Evolutionary conservation across 2,888 invertebrate species (phyloP).

Genomic region (Cerastis rubricosa): DNA sequence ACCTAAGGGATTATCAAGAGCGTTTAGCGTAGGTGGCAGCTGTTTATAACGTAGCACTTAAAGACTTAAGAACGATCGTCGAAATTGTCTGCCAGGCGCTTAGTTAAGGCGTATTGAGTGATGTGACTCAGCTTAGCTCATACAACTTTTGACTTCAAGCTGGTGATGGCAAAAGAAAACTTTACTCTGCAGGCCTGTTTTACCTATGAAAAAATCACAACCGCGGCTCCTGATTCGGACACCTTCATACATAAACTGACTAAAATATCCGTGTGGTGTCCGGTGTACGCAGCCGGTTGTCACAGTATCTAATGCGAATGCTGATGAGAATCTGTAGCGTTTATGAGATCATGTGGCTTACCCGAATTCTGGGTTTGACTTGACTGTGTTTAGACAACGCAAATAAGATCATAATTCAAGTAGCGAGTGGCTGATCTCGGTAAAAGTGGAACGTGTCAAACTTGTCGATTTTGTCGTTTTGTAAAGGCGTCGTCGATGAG

Average conservation of each 20-base stretch:
- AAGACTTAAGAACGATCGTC: conserved; percentile 44
- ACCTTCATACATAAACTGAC: no score
- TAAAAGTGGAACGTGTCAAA: background rate
- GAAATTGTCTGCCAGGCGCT: conserved; percentile 36
- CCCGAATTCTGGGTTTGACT: background rate
- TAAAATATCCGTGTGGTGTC: no score
- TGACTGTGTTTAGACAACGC: background rate
- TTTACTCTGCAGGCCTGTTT: background rate
- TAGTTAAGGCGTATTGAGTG: conserved; percentile 23
- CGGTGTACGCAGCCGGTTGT: no score
- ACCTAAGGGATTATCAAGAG: conserved; percentile 39
- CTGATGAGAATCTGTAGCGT: background rate
- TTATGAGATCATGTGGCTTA: background rate
- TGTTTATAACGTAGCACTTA: conserved; percentile 46
- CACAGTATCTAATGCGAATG: no score
- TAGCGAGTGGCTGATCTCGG: background rate
- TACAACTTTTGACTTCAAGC: background rate
- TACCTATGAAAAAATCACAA: no score
- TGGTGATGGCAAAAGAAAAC: background rate
- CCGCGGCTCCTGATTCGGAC: no score
- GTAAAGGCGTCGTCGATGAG: no score
- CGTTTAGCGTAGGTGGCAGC: conserved; percentile 35
- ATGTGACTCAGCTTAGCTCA: conserved; percentile 24
- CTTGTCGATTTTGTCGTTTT: background rate
- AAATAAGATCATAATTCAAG: background rate